Base-by-base conservation (phyloP, 2,888 invertebrate species). In the Lepidocyrtinus sp. region DNA sequence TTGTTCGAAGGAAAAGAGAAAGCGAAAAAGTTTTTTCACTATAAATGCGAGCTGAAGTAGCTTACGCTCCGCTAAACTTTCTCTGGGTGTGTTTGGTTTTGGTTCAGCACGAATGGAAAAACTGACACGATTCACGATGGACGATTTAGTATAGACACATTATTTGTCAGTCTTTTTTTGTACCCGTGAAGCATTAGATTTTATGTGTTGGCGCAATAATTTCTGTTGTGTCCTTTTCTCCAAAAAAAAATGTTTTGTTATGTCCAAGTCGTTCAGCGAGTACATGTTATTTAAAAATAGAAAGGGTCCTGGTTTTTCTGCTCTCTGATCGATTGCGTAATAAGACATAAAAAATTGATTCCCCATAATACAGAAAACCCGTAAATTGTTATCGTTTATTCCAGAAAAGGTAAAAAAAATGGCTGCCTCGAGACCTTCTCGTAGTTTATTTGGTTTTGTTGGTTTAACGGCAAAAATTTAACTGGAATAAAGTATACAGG, bases 61-160 rank as follows among this genome's bases (percentile, higher is more conserved):
- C 24, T n/a, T 21, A 7, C 3, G 19, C 21, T 27, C 46, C 17
- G 17, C 24, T 27, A 2, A 45, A 61, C 72, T 72, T 63, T 72
- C 62, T 45, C 72, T 72, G 77, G 77, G 77, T 71, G 77, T 77
- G 77, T 77, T 77, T 72, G 77, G 68, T 72, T 77, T 77, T 72
- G 77, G 68, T 72, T 77, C 62, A 19, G 61, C 61, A 50, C 46
- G 67, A 61, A 75, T 75, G 75, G 36, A 67, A 50, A 50, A 50
- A 36, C 5, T 36, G 36, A 12, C 36, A 36, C 36, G n/a, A n/a
- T n/a, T n/a, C n/a, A n/a, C n/a, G 36, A 50, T 50, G 50, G 15
- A 50, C 50, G 50, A 50, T 50, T 15, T 12, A n/a, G 50, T 50
- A 17, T 72, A 64, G 59, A 74, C 65, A 46, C 26, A 59, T 61